A percentile compares a stretch with the other conserved stretches of the same genome.
Evolutionary conservation across 2,113 vertebrate genomes (phyloP).

Genomic region (Parus major): DNA sequence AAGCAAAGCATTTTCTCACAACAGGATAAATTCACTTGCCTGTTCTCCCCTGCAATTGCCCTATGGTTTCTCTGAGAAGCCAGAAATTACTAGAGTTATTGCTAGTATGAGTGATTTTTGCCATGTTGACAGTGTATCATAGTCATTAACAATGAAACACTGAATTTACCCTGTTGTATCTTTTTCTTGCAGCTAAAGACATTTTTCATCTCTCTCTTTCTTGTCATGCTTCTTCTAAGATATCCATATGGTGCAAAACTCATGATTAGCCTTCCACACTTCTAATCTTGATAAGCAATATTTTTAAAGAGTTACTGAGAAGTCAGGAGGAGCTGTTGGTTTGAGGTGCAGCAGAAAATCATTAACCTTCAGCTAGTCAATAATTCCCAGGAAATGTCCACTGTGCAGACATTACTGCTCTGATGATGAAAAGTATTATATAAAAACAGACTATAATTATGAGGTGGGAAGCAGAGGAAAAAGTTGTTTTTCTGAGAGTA

Average conservation of each 20-base stretch:
- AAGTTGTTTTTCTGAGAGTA: background rate
- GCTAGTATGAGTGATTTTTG: background rate
- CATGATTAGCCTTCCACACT: background rate
- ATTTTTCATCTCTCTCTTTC: background rate
- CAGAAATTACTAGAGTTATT: background rate
- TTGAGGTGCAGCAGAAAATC: slow-evolving; percentile 11
- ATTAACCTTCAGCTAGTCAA: background rate
- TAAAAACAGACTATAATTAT: background rate
- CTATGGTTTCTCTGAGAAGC: background rate
- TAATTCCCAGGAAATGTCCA: slow-evolving; percentile 28
- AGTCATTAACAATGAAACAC: background rate
- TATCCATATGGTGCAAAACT: background rate
- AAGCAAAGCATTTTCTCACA: background rate
- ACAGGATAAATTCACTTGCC: background rate
- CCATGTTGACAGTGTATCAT: background rate
- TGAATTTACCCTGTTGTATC: background rate
- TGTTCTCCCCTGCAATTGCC: background rate
- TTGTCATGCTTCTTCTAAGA: background rate
- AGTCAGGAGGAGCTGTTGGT: background rate
- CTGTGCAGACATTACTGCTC: background rate
- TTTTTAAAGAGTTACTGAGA: background rate
- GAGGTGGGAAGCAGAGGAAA: background rate
- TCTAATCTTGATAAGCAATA: background rate
- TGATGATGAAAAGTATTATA: background rate
- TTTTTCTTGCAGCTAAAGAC: background rate